Conservation (phyloP, 2,888 invertebrate species). For the Lasioglossum oenotherae region DNA sequence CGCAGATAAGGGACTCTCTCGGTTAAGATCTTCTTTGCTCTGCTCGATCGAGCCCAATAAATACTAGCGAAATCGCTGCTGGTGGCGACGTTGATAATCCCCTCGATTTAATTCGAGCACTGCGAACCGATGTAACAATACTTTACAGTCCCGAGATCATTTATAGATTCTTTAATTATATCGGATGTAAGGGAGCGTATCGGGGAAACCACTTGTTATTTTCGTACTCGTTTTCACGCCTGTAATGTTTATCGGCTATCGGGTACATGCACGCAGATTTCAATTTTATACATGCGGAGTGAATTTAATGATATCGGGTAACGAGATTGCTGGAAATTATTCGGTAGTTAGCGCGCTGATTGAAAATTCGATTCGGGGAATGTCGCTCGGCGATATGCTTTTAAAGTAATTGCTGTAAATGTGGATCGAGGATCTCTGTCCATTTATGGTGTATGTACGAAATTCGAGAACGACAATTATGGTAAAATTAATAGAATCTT, state of each 20-base stretch:
- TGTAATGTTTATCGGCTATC: background rate
- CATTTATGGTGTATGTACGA: background rate
- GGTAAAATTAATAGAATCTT: background rate
- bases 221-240: background rate
- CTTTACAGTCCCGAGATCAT: background rate
- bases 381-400: background rate
- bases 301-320: background rate
- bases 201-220: background rate
- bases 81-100: background rate
- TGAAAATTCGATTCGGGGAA: background rate
- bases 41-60: conserved; percentile 18
- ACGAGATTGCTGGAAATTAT: background rate
- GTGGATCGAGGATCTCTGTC: background rate
- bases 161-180: background rate
- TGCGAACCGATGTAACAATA: too few species aligned
- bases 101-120: background rate
- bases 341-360: background rate
- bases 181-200: background rate
- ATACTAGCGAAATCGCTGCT: conserved; percentile 2
- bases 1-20: conserved; percentile 29
- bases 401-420: background rate
- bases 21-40: conserved; percentile 29
- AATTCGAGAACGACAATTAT: background rate
- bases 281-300: background rate
- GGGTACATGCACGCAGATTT: background rate